Evolutionary conservation across 2,888 invertebrate species (phyloP), one percentile per base, ranked within the genome.

Genomic region (Drosophila koepferae): DNA sequence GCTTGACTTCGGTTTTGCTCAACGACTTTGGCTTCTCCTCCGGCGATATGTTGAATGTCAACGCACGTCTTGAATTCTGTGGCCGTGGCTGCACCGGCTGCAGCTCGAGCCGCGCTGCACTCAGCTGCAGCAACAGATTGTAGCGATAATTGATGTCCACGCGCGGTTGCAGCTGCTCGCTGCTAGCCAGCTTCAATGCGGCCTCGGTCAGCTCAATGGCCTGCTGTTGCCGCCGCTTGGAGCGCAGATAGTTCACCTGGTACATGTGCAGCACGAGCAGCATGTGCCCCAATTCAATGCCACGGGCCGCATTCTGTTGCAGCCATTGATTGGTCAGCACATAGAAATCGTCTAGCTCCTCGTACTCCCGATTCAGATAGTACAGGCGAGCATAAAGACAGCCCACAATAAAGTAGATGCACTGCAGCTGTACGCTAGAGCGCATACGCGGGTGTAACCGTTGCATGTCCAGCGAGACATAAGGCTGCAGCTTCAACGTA

Each of bases 361-460:
- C 85, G 51, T 83, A 81, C 14, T 91, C 79, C 3, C 90, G 79
- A 28, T 82, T 85, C 2, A 93, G 79, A 12, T 89, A 92, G 49
- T 82, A 64, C 2, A 91, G 77, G 4, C 92, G 88, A 1, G 92
- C 92, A 76, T 89, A 86, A 0, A 92, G 75, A 36, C 90, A 90
- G 10, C 92, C 92, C 10, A 91, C 74, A 34, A 84, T 69, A 5
- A 92, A 91, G 18, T 79, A 85, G 16, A 86, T 75, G 86, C 91
- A 90, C 63, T 84, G 81, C 34, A 92, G 67, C 63, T 89, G 81
- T n/a, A 72, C 67, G 40, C 66, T 78, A 7, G 80, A 31, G 1
- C 75, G 71, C 14, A 84, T 14, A 1, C 61, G 8, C 2, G 80
- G 64, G 51, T 68, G 73, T 23, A 46, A 23, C 14, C 61, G 18